These are phyloP conservation scores for Aphelocoma californica DNA, from an alignment of 2,797 vertebrate genomes.

Conservation along the genomic window DNA sequence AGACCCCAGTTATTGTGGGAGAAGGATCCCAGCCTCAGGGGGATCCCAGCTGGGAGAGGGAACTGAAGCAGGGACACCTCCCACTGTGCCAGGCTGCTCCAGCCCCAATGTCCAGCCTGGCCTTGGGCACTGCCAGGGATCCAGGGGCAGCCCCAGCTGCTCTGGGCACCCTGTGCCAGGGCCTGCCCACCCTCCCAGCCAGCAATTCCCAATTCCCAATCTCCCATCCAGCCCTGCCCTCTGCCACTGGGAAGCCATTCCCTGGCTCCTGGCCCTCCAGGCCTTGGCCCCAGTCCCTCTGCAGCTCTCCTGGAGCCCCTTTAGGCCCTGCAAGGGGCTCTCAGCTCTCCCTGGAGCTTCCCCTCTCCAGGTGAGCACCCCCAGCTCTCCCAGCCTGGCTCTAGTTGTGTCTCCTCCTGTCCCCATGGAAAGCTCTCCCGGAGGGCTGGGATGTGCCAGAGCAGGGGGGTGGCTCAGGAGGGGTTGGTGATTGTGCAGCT, in stretches of 20 bases:
- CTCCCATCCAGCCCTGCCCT: too few relatives aligned
- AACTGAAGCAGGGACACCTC: background rate
- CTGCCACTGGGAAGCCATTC: too few relatives aligned
- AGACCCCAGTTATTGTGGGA: background rate
- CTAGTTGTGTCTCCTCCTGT: background rate
- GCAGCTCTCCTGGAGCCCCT: background rate
- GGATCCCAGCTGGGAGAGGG: background rate
- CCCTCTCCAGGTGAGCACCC: accelerated
- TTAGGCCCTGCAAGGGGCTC: accelerated
- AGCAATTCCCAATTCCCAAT: too few relatives aligned
- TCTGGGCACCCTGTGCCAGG: too few relatives aligned
- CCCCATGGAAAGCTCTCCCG: background rate
- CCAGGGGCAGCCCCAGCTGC: background rate
- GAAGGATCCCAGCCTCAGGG: too few relatives aligned
- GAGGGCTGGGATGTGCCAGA: accelerated
- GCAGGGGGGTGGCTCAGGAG: background rate
- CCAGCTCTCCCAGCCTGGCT: background rate
- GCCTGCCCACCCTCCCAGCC: too few relatives aligned
- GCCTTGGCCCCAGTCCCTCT: background rate
- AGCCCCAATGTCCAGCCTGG: background rate
- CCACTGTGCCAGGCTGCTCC: background rate
- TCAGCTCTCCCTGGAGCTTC: background rate
- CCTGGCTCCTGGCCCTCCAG: too few relatives aligned
- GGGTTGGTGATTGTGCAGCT: background rate
- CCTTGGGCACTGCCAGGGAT: background rate